phyloP scores from a whole-genome alignment of 2,888 invertebrate genomes.

The Nineta flava region DNA sequence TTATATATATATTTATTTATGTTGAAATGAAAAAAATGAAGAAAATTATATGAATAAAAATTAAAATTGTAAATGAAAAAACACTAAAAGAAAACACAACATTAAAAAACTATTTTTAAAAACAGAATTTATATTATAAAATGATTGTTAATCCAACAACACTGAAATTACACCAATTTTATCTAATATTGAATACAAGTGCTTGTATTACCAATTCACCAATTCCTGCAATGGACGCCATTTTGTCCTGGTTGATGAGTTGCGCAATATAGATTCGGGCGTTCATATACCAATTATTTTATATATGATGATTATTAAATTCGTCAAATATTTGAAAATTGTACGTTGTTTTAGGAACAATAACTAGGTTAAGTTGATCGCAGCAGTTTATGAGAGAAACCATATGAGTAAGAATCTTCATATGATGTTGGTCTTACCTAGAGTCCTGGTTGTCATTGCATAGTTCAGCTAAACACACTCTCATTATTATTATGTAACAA shows the following conservation, averaged over 20 bases:
- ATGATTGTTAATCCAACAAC: neutral
- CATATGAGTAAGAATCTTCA: no score
- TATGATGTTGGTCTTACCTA: no score
- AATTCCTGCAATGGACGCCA: slow-evolving; percentile 9
- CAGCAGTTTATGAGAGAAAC: no score
- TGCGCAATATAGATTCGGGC: neutral
- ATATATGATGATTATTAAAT: neutral
- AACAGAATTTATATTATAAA: neutral
- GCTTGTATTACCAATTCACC: slow-evolving; percentile 4
- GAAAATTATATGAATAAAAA: neutral
- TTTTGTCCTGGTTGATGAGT: slow-evolving; percentile 6
- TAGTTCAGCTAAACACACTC: no score
- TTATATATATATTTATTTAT: neutral
- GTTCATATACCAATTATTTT: neutral
- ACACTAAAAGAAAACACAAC: neutral
- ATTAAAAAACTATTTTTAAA: neutral
- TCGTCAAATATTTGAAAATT: no score
- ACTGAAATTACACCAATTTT: slow-evolving; percentile 1
- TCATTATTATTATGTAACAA: no score
- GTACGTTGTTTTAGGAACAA: no score
- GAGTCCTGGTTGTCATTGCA: no score
- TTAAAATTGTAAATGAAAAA: neutral
- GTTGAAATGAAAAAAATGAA: neutral
- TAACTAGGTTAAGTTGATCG: no score
- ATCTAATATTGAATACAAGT: neutral